phyloP scores from a whole-genome alignment of 2,797 vertebrate genomes.

The Sparus aurata region DNA sequence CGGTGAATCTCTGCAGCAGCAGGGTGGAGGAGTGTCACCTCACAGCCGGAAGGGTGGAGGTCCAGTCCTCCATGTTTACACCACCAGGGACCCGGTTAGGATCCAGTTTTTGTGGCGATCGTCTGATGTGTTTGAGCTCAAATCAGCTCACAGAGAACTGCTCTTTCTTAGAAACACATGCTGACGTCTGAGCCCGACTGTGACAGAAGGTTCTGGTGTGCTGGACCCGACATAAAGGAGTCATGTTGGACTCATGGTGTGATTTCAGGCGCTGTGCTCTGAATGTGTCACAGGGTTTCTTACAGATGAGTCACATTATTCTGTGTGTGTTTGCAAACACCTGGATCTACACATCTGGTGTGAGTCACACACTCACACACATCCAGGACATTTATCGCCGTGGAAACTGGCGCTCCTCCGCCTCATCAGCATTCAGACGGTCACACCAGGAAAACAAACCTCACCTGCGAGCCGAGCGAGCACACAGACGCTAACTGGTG shows the following conservation, averaged over 20 bases:
- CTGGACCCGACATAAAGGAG: no score
- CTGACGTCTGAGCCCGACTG: no score
- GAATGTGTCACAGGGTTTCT: no score
- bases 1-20: background rate
- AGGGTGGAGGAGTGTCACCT: background rate
- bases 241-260: background rate
- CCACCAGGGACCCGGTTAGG: no score
- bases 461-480: conserved; percentile 20
- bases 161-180: no score
- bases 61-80: background rate
- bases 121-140: background rate
- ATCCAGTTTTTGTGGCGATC: background rate
- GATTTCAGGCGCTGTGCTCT: no score
- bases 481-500: background rate
- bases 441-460: background rate
- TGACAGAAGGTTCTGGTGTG: no score
- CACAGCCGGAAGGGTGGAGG: conserved; percentile 1
- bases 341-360: background rate
- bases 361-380: conserved; percentile 7
- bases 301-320: no score
- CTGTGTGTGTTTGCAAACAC: conserved; percentile 1
- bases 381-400: conserved; percentile 4
- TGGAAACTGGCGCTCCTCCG: conserved; percentile 13
- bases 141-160: background rate
- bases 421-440: conserved; percentile 45